These are phyloP conservation scores for Dynastes tityus DNA, from an alignment of 2,888 invertebrate species.

Conservation along the genomic window DNA sequence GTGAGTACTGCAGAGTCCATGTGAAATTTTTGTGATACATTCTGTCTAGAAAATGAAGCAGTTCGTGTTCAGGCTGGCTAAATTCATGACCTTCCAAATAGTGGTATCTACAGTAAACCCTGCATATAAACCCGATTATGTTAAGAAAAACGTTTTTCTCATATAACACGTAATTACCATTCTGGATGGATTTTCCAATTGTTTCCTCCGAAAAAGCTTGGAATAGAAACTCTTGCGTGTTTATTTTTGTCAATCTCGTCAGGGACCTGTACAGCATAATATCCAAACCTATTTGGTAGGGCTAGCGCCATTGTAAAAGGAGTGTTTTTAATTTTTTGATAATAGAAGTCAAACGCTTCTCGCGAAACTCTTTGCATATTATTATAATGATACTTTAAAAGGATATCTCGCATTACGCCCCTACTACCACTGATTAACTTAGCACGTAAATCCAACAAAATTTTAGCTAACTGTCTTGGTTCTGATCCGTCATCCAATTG, in stretches of 20 bases:
- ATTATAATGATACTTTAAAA: slow-evolving; percentile 88
- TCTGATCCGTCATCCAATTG: slow-evolving; percentile 82
- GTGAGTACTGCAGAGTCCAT: slow-evolving; percentile 68
- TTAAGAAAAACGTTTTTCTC: slow-evolving; percentile 1
- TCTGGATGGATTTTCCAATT: slow-evolving; percentile 89
- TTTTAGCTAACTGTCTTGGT: slow-evolving; percentile 77
- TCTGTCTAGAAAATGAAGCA: slow-evolving; percentile 82
- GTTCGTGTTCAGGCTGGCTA: slow-evolving; percentile 81
- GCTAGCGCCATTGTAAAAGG: slow-evolving; percentile 92
- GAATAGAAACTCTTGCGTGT: slow-evolving; percentile 80
- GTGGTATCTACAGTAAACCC: slow-evolving; percentile 92
- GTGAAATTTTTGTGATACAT: slow-evolving; percentile 76
- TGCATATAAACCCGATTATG: slow-evolving; percentile 62
- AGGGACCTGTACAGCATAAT: slow-evolving; percentile 81
- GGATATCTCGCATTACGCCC: slow-evolving; percentile 78
- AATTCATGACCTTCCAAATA: slow-evolving; percentile 86
- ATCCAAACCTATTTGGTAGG: slow-evolving; percentile 86
- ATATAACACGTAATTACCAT: slow-evolving; percentile 74
- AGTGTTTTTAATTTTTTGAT: slow-evolving; percentile 84
- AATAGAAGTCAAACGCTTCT: slow-evolving; percentile 88
- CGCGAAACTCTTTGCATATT: slow-evolving; percentile 87
- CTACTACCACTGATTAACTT: slow-evolving; percentile 81
- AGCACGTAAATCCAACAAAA: slow-evolving; percentile 76
- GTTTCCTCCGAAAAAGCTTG: slow-evolving; percentile 81
- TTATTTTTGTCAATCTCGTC: slow-evolving; percentile 82